Evolutionary conservation across 2,888 invertebrate genomes (phyloP), one percentile per base, ranked within the genome.

Genomic region (Spilosoma lubricipeda): DNA sequence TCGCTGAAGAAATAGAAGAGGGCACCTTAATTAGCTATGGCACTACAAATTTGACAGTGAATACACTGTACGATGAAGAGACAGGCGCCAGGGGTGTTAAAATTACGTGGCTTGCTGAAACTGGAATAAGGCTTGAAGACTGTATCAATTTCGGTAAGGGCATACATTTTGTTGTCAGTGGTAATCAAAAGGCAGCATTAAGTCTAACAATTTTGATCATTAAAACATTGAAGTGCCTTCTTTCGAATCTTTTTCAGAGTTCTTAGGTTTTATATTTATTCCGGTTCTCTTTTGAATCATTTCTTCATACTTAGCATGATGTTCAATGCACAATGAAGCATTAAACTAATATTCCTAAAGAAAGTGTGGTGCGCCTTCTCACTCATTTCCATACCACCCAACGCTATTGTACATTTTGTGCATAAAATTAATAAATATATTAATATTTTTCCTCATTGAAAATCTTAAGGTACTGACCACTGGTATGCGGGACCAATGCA

Each of bases 401-500:
- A 33, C 33, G 33, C 33, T 3, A 3, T 33, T 33, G 33, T 33
- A 33, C 33, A 33, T 33, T 33, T 33, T 33, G 33, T 33, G 33
- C 33, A 33, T 33, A 33, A 33, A 33, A 33, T 33, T 3, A 33
- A 33, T 33, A 33, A 33, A 33, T 33, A 33, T 3, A 33, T 33
- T 33, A 3, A 33, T 33, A 33, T 33, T 33, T 33, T 33, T 33
- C 33, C 33, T 33, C 33, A 33, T 33, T 33, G 33, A 56, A 9
- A 23, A 23, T n/a, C 69, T 88, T 11, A 75, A 93, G 95, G 93
- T 72, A 79, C 87, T 9, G 92, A 93, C 15, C 95, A 97, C 80
- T 98, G 98, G 98, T 98, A 96, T 83, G 97, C 96, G 0, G 97
- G 97, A 0, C 97, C 97, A 0, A 96, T 97, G 93, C 93, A 96